Conservation (phyloP, 2,113 vertebrate genomes). For the Dascyllus trimaculatus region DNA sequence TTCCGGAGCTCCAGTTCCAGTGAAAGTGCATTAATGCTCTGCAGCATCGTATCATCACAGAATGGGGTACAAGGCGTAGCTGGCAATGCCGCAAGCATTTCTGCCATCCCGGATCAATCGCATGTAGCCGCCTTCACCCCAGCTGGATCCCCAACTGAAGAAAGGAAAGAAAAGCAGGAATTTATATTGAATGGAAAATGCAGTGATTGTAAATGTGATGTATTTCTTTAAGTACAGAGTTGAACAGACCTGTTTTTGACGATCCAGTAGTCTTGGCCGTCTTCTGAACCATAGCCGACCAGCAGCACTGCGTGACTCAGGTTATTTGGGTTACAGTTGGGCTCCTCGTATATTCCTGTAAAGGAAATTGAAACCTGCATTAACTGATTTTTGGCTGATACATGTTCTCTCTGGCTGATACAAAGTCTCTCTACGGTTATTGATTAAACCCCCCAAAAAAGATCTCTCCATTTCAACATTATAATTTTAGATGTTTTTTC, state of each 20-base stretch:
- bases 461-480: too few relatives aligned
- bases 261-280: slow-evolving; percentile 84
- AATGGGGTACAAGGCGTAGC: slow-evolving; percentile 84
- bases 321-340: slow-evolving; percentile 77
- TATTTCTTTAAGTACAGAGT: accelerated
- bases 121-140: slow-evolving; percentile 87
- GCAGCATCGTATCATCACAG: slow-evolving; percentile 63
- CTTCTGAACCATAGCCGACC: slow-evolving; percentile 84
- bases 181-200: accelerated
- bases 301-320: slow-evolving; percentile 85
- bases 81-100: slow-evolving; percentile 84
- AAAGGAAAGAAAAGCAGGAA: background rate
- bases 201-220: background rate
- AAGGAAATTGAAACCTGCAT: slow-evolving; percentile 2
- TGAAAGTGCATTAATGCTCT: background rate
- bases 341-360: slow-evolving; percentile 85
- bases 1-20: background rate
- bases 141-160: slow-evolving; percentile 83
- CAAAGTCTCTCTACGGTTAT: too few relatives aligned
- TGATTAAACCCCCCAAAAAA: too few relatives aligned
- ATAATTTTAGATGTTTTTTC: too few relatives aligned
- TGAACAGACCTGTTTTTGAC: slow-evolving; percentile 85
- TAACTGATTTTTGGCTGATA: background rate
- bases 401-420: too few relatives aligned
- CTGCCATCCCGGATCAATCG: slow-evolving; percentile 76